These are phyloP conservation scores for Melanaphis sacchari DNA, from an alignment of 1,140 invertebrate species.

Conservation along the genomic window DNA sequence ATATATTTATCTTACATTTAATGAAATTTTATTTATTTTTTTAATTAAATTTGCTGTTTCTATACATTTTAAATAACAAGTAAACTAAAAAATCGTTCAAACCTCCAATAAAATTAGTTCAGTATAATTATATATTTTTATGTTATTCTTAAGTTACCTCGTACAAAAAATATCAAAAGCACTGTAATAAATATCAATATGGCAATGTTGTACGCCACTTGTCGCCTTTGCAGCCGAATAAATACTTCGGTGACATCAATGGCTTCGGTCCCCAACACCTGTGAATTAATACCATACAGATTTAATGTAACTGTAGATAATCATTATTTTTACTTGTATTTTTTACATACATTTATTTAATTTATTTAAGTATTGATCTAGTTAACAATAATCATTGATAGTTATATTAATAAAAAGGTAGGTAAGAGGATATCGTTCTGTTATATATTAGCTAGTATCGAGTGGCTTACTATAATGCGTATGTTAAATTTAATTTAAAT, in stretches of 20 bases:
- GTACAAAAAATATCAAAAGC: slow-evolving; percentile 32
- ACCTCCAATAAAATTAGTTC: not conserved
- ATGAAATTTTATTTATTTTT: no score
- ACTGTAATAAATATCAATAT: slow-evolving; percentile 45
- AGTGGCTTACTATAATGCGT: no score
- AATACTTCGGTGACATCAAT: slow-evolving; percentile 51
- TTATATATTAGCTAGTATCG: no score
- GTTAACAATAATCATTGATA: no score
- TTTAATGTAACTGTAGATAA: not conserved
- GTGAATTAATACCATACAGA: not conserved
- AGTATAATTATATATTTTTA: not conserved
- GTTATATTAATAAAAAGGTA: no score
- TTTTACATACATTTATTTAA: no score
- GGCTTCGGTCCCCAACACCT: slow-evolving; percentile 42
- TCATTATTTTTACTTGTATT: not conserved
- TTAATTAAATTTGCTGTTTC: not conserved
- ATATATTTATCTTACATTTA: no score
- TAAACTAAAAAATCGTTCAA: not conserved
- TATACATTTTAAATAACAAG: not conserved
- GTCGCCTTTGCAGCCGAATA: slow-evolving; percentile 32
- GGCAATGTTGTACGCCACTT: slow-evolving; percentile 33
- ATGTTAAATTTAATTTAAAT: no score
- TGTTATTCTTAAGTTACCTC: not conserved
- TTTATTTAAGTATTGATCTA: no score
- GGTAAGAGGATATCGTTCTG: no score